Base-by-base conservation (phyloP, 2,797 vertebrate species). In the Mormyrops attenuatus region DNA sequence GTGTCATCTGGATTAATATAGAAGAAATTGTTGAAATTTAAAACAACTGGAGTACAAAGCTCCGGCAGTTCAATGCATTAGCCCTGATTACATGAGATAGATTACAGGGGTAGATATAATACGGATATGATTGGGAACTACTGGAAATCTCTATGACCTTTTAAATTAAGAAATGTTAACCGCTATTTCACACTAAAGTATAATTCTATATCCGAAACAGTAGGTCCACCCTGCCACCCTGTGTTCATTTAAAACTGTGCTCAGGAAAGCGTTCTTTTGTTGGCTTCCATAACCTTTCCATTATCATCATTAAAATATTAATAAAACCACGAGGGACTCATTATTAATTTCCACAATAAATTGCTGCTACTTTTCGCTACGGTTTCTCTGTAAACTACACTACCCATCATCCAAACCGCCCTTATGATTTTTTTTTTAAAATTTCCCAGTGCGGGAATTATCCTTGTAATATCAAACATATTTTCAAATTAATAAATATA, bases 371-470 rank as follows among this genome's bases (percentile, higher is more conserved):
- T 41, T 80, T 80, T 8, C 34, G 6, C 5, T 38, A 22, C 30
- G 30, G 85, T 55, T 77, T 53, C 57, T 73, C 34, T 26, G 0
- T 17, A n/a, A 89, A 95, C 94, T 95, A 92, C 94, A 95, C 63
- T 90, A 92, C 94, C 95, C 95, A 93, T 88, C 88, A 93, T 90
- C 20, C 86, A 88, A 47, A 69, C 44, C 52, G 82, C 44, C 73
- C 73, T 15, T 34, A 38, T 57, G 26, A 7, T 53, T 52, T 52
- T 86, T n/a, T 55, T 8, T 41, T 41, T 30, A 30, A 30, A n/a
- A 66, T 63, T 47, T 34, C 41, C 49, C 84, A 52, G 20, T 89
- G 49, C 38, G 57, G 20, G 53, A 89, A 89, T 89, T 66, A 89
- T 86, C 49, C 80, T 89, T 85, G 9, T 53, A 88, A 88, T 66